Evolutionary conservation across 1,140 invertebrate genomes (phyloP).

Genomic region (Nasonia longicornis): DNA sequence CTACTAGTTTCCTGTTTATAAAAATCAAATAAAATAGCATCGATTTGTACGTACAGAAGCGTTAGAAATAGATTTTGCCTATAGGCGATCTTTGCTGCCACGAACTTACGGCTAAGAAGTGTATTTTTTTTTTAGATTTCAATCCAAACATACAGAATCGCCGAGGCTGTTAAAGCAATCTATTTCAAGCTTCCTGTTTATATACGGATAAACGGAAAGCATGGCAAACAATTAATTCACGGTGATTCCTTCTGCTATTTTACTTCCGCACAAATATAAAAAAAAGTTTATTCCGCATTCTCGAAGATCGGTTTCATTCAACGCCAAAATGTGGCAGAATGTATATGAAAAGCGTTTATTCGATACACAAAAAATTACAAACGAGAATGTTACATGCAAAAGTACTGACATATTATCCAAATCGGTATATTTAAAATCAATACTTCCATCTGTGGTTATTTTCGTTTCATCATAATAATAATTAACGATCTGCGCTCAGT

Average conservation of each 20-base stretch:
- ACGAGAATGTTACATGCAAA: no score
- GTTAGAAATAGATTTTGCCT: slow-evolving; percentile 35
- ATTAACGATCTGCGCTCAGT: no score
- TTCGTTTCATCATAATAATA: no score
- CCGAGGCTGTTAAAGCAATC: background rate
- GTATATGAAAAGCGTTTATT: no score
- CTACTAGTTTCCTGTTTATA: slow-evolving; percentile 4
- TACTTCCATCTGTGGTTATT: background rate
- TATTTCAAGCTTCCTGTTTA: slow-evolving; percentile 32
- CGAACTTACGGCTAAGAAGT: background rate
- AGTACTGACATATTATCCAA: background rate
- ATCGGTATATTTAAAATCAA: background rate
- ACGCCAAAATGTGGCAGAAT: no score
- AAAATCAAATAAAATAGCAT: slow-evolving; percentile 1
- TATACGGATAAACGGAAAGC: slow-evolving; percentile 13
- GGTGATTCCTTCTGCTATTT: background rate
- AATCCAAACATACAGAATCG: slow-evolving; percentile 34
- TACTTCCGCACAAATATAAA: background rate
- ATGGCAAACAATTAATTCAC: slow-evolving; percentile 4
- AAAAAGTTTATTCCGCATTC: background rate
- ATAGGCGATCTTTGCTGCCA: background rate
- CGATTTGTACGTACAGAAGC: background rate
- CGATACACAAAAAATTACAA: no score
- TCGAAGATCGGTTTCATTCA: no score
- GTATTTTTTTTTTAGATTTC: slow-evolving; percentile 38